Evolutionary conservation across 2,888 invertebrate genomes (phyloP), one percentile per base, ranked within the genome.

Genomic region (Rotaria socialis): DNA sequence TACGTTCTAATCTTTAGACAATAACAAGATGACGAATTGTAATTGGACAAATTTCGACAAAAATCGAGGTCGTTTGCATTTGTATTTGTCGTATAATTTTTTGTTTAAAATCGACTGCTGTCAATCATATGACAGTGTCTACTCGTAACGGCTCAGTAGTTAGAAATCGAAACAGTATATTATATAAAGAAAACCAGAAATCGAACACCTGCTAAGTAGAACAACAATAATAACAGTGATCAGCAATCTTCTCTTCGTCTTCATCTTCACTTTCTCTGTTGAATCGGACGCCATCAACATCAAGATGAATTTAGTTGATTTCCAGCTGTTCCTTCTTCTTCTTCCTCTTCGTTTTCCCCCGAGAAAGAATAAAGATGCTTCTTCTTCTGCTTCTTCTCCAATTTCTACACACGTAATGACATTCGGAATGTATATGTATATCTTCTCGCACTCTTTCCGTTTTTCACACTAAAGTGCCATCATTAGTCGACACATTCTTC

Each of bases 291-390:
- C 35, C 67, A 67, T 67, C 67, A 67, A 41, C 67, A 67, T 67
- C 67, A 67, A 67, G 67, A 67, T 67, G 67, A 67, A 35, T 67
- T 80, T 80, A 80, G 80, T 80, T 80, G 80, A 80, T 80, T 80
- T 80, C 80, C 80, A 80, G 80, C 80, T 80, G 80, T 80, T 80
- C 47, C 67, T 41, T 27, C 27, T 67, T 56, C 56, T 22, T 56
- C 56, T 56, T 56, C 22, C 24, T 67, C 35, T 67, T 67, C 67
- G 67, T 67, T 35, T 67, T 67, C 67, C 67, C 67, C 24, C 35
- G 67, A 67, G 67, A 41, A 67, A 67, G 67, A 35, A 67, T 67
- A 67, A 67, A 67, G 67, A 67, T 67, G 67, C 67, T 67, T 67
- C 35, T 67, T 67, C 67, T 67, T 67, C 14, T 27, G 24, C 58